phyloP scores from a whole-genome alignment of 2,888 invertebrate genomes.

The Drosophila paramelanica region DNA sequence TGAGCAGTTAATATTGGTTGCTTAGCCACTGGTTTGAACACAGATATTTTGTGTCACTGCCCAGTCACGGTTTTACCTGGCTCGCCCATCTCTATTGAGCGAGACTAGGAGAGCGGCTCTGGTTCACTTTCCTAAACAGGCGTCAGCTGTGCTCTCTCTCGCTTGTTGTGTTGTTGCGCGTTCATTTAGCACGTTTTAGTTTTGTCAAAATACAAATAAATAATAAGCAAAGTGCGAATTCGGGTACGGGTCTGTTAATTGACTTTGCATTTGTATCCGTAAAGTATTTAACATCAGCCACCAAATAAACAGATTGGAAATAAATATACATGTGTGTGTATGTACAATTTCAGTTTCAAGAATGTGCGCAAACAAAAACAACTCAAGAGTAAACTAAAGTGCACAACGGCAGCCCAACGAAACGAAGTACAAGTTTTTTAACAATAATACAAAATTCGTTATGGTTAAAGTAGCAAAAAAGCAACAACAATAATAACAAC shows the following conservation, averaged over 20 bases:
- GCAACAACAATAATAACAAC: conserved; percentile 22
- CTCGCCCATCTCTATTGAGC: conserved; percentile 29
- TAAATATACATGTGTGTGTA: conserved; percentile 13
- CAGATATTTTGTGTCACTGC: not conserved
- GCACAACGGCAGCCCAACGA: conserved; percentile 23
- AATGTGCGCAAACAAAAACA: conserved; percentile 52
- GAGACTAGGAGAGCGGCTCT: conserved; percentile 30
- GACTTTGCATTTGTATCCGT: conserved; percentile 50
- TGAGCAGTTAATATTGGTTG: not conserved
- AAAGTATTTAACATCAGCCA: conserved; percentile 51
- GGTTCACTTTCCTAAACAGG: conserved; percentile 24
- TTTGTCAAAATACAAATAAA: conserved; percentile 46
- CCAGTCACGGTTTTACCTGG: not conserved
- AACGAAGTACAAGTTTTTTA: conserved; percentile 33
- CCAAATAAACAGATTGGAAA: conserved; percentile 45
- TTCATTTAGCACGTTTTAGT: conserved; percentile 62
- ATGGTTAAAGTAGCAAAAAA: conserved; percentile 34
- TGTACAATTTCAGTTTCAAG: conserved; percentile 40
- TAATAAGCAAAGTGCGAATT: conserved; percentile 43
- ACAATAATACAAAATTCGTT: conserved; percentile 44
- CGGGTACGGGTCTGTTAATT: conserved; percentile 60
- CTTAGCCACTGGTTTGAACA: not conserved
- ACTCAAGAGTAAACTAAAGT: conserved; percentile 49
- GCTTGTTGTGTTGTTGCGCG: conserved; percentile 27
- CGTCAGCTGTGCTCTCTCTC: conserved; percentile 64